phyloP scores from a whole-genome alignment of 2,888 invertebrate species.

The Dyspetes luteomarginatus region DNA sequence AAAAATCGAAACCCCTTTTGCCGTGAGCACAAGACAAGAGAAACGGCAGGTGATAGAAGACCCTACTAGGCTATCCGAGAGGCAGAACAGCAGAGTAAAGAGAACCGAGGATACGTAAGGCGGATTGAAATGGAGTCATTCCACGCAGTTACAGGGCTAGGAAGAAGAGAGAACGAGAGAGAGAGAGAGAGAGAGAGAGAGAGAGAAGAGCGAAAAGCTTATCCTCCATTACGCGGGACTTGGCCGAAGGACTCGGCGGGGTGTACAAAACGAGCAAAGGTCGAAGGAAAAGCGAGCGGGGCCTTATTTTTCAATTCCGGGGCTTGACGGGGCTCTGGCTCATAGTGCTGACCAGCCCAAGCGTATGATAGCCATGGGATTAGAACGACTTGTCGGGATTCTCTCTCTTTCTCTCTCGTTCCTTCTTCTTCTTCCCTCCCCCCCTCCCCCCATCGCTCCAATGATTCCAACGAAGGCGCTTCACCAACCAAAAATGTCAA shows the following conservation, averaged over 20 bases:
- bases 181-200: too few relatives aligned
- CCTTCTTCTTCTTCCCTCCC: background rate
- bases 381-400: conserved; percentile 73
- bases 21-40: conserved; percentile 6
- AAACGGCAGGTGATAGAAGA: conserved; percentile 59
- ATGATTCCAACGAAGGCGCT: conserved; percentile 71
- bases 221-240: conserved; percentile 81
- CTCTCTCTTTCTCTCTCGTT: background rate
- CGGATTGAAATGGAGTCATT: conserved; percentile 58
- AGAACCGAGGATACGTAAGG: conserved; percentile 37
- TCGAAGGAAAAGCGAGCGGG: conserved; percentile 53
- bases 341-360: conserved; percentile 76
- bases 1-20: conserved; percentile 11
- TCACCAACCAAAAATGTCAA: conserved; percentile 78
- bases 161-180: background rate
- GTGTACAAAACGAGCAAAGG: conserved; percentile 47
- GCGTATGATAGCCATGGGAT: conserved; percentile 80
- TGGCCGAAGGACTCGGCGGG: conserved; percentile 66
- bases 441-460: conserved; percentile 68
- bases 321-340: conserved; percentile 68
- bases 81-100: too few relatives aligned
- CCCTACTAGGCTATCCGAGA: conserved; percentile 5
- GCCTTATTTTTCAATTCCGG: conserved; percentile 75
- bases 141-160: conserved; percentile 37
- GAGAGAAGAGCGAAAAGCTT: conserved; percentile 70